Conservation (phyloP, 2,113 vertebrate species). For the Pseudorasbora parva region DNA sequence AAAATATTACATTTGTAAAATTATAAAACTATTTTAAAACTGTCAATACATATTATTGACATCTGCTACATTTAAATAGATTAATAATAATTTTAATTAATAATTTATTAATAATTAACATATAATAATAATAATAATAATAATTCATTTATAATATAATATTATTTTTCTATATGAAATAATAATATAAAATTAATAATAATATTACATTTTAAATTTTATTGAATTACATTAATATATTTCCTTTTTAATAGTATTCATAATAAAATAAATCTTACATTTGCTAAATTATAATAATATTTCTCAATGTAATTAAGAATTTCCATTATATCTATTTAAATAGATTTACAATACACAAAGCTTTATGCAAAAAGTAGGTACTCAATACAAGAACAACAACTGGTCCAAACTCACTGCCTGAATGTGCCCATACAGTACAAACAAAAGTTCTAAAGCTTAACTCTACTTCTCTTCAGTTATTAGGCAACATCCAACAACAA, state of each 20-base stretch:
- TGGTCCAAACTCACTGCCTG: neutral
- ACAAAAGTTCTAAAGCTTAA: neutral
- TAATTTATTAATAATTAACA: too few species aligned
- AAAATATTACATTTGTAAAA: too few species aligned
- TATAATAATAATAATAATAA: too few species aligned
- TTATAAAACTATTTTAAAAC: too few species aligned
- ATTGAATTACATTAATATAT: neutral
- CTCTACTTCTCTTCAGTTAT: neutral
- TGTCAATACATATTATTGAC: too few species aligned
- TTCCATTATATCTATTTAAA: neutral
- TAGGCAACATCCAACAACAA: constrained; percentile 16
- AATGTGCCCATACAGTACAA: neutral
- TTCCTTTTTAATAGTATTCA: neutral
- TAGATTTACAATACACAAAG: neutral
- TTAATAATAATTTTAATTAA: too few species aligned
- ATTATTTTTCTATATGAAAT: too few species aligned
- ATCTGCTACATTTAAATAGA: too few species aligned
- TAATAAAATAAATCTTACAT: neutral
- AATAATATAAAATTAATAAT: too few species aligned
- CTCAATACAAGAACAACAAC: neutral
- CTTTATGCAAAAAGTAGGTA: neutral
- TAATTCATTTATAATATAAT: too few species aligned
- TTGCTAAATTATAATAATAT: neutral
- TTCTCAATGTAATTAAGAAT: neutral
- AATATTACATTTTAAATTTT: too few species aligned